Percentiles rank a stretch among this genome's conserved stretches.
Conservation (phyloP, 2,888 invertebrate species). For the Anagyrus pseudococci region DNA sequence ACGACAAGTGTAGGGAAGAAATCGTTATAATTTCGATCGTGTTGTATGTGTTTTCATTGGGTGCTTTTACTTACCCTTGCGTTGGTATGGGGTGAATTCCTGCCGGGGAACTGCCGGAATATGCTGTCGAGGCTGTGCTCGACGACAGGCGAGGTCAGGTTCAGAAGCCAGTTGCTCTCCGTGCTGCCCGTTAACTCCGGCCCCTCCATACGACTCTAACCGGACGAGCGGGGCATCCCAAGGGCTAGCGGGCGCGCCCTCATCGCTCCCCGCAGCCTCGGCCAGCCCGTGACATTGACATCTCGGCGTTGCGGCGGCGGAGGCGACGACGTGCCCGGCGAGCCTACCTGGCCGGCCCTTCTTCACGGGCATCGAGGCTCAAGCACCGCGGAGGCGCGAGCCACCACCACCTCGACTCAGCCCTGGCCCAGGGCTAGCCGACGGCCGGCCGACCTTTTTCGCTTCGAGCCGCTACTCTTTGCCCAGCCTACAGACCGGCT, state of each 20-base stretch:
- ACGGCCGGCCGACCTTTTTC: too few species aligned
- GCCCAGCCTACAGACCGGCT: too few species aligned
- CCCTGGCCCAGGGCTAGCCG: constrained; percentile 1
- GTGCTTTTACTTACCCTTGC: constrained; percentile 58
- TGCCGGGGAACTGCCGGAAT: constrained; percentile 57
- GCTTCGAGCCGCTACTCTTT: too few species aligned
- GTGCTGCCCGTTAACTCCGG: constrained; percentile 53
- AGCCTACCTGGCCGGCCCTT: not conserved
- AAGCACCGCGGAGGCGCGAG: not conserved
- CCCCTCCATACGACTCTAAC: constrained; percentile 62
- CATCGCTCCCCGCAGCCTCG: constrained; percentile 8
- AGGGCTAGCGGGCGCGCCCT: constrained; percentile 49
- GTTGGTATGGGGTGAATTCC: constrained; percentile 60
- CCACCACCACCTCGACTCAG: not conserved
- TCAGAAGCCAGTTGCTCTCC: constrained; percentile 58
- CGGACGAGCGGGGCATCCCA: constrained; percentile 58
- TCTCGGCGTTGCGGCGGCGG: not conserved
- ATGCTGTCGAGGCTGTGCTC: constrained; percentile 50
- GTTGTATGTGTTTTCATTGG: not conserved
- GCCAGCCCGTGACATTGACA: not conserved
- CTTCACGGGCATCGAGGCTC: not conserved
- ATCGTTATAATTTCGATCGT: not conserved
- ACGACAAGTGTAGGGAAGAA: too few species aligned
- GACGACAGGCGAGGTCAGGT: constrained; percentile 45
- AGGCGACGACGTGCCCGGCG: not conserved